Evolutionary conservation across 37 sponge, comb jelly and placozoan species (phyloP), one percentile per base, ranked within the genome.

Genomic region (Aphrocallistes beatrix): DNA sequence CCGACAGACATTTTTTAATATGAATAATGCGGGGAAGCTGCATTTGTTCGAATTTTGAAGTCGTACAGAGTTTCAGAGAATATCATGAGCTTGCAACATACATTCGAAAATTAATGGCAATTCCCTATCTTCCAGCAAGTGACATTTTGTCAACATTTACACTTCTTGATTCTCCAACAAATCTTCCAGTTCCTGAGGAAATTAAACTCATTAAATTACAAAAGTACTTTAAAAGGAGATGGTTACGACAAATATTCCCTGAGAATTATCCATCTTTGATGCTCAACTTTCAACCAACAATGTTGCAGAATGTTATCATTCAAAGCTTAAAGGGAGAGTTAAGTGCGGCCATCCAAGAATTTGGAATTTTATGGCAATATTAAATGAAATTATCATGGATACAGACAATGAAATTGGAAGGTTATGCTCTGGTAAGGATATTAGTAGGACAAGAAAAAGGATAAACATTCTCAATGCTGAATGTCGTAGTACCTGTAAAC

Each of bases 321-420:
- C 75, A 19, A 60, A 32, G 21, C 25, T 60, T 3, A 60, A 60
- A 60, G 21, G 32, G 75, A 60, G 32, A 60, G 75, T 60, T 60
- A 60, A 60, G 75, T 60, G 75, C 21, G 75, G 32, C 8, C 25
- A n/a, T 19, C 21, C 75, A 60, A 60, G 75, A 60, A 13, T 60
- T 60, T 60, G 75, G 75, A 16, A 60, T 60, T 60, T 60, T 60
- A 60, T 28, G 75, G 21, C 8, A 25, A 60, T 60, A 60, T 60
- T 60, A 32, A 60, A 60, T 60, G 75, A 60, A 60, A 60, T 60
- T 13, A 60, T 60, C 75, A 60, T 60, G 8, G 75, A 60, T 13
- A 60, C 75, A 60, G 75, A 60, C 21, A 60, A 60, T 60, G 75
- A 60, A 21, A 60, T 60, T 60, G 75, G 75, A 60, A 60, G 75